phyloP scores from a whole-genome alignment of 2,113 vertebrate species.

The Fulmarus glacialis region DNA sequence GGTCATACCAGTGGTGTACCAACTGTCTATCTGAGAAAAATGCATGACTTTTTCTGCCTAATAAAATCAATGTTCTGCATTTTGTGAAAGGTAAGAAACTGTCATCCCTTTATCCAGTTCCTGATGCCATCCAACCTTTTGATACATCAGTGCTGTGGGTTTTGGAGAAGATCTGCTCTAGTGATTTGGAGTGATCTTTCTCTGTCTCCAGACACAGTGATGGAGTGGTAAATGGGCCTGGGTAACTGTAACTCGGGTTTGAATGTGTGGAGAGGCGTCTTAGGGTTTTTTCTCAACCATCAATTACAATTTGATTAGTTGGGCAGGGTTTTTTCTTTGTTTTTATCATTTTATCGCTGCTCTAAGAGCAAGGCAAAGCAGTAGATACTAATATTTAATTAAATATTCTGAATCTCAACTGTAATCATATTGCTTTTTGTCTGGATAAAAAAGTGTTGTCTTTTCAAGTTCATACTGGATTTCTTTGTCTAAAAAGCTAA shows the following conservation, averaged over 20 bases:
- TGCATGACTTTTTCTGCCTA: not conserved
- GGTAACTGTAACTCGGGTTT: not conserved
- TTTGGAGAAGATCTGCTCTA: not conserved
- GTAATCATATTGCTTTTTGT: not conserved
- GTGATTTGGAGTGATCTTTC: rapidly evolving
- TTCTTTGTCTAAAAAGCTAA: not conserved
- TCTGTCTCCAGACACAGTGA: not conserved
- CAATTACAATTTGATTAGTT: not conserved
- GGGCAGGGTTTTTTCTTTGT: not conserved
- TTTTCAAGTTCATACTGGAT: not conserved
- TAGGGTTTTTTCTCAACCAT: not conserved
- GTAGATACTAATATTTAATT: conserved; percentile 12
- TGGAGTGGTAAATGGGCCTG: not conserved
- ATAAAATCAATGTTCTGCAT: not conserved
- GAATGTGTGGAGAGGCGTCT: not conserved
- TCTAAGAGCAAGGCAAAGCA: not conserved
- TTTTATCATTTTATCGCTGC: not conserved
- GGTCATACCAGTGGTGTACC: not conserved
- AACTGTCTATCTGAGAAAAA: not conserved
- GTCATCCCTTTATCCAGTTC: not conserved
- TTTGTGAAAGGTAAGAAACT: not conserved
- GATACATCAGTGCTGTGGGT: not conserved
- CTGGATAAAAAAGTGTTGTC: not conserved
- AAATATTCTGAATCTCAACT: not conserved
- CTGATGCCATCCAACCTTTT: not conserved